Conservation (phyloP, 2,888 invertebrate genomes). For the Syrphus vitripennis region DNA sequence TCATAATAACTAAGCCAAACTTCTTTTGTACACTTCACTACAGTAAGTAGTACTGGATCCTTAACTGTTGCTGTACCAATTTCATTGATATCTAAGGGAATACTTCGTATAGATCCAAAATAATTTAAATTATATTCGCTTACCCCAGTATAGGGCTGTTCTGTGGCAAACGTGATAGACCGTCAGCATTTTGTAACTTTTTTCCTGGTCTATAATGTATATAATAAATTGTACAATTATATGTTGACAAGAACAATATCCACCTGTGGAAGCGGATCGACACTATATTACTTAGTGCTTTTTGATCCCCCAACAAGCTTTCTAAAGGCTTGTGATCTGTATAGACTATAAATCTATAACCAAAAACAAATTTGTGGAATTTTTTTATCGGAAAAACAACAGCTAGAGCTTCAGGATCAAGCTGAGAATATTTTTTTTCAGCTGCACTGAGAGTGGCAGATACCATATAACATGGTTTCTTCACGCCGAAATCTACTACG, state of each 20-base stretch:
- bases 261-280: too few species aligned
- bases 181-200: too few species aligned
- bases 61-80: background rate
- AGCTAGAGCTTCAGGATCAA: slow-evolving; percentile 31
- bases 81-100: background rate
- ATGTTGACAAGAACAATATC: too few species aligned
- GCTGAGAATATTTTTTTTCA: slow-evolving; percentile 44
- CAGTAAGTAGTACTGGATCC: background rate
- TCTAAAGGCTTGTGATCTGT: too few species aligned
- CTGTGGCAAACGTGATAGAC: slow-evolving; percentile 40
- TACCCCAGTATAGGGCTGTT: slow-evolving; percentile 10
- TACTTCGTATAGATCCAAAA: background rate
- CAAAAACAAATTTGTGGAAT: slow-evolving; percentile 46
- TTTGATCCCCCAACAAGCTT: too few species aligned
- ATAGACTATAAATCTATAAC: slow-evolving; percentile 31
- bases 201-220: too few species aligned
- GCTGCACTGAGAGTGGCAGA: slow-evolving; percentile 30
- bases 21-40: background rate
- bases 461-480: slow-evolving; percentile 47
- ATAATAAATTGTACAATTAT: too few species aligned
- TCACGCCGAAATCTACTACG: background rate
- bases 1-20: background rate
- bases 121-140: slow-evolving; percentile 3
- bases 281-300: too few species aligned
- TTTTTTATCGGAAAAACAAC: slow-evolving; percentile 46